These are phyloP conservation scores for Polymixis flavicincta DNA, from an alignment of 2,888 invertebrate species.

Conservation along the genomic window DNA sequence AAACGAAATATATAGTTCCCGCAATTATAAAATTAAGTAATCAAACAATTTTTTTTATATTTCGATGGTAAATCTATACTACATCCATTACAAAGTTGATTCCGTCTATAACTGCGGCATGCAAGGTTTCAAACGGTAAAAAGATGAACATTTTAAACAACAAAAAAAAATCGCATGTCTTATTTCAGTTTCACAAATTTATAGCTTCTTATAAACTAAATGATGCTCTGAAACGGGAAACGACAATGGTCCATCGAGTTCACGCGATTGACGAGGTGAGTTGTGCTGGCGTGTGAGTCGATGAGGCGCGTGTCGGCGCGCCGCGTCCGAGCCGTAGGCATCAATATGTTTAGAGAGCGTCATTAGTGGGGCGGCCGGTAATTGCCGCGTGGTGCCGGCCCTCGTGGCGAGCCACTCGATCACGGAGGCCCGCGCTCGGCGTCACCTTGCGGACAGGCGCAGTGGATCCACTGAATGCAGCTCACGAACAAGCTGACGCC, in stretches of 20 bases:
- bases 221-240: neutral
- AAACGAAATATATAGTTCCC: neutral
- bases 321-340: neutral
- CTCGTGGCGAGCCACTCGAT: conserved; percentile 5
- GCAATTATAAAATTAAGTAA: neutral
- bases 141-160: neutral
- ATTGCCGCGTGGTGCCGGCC: neutral
- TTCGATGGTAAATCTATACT: too few species aligned
- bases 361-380: conserved; percentile 7
- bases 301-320: neutral
- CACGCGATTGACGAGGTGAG: neutral
- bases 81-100: neutral
- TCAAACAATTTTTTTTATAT: neutral
- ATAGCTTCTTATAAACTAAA: neutral
- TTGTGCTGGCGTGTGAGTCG: neutral
- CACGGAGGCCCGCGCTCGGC: neutral
- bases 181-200: neutral
- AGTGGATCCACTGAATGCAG: neutral
- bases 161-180: neutral
- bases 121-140: neutral
- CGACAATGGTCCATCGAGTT: neutral
- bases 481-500: neutral
- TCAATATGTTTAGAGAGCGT: neutral
- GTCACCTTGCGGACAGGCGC: neutral
- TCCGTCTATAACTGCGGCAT: neutral